Evolutionary conservation across 2,888 invertebrate species (phyloP), one percentile per base, ranked within the genome.

Genomic region (Eledona agricola): DNA sequence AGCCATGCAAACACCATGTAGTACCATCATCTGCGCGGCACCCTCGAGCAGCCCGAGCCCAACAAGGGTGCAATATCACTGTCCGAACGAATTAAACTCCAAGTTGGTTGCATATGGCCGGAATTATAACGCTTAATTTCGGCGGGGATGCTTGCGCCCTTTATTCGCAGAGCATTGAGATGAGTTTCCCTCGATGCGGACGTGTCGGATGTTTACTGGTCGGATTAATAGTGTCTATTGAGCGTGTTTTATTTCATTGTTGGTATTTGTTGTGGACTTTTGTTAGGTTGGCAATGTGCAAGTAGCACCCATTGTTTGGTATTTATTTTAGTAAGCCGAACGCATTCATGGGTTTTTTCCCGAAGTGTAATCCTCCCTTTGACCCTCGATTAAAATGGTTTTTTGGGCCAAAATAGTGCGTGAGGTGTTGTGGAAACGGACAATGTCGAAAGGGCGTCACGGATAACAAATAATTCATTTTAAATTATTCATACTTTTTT

Each of bases 161-260:
- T 57, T 57, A 59, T 45, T 46, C 47, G 37, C 45, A n/a, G 12
- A 7, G 9, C 32, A 49, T 63, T 53, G 56, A 57, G 66, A 22
- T 35, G 42, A 53, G 35, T 57, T 60, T 65, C 47, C 51, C 55
- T 52, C 28, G 47, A 34, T 32, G 46, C n/a, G 43, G 57, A 73
- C 70, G 72, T 72, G 73, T 72, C 69, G 70, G 70, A 71, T 72
- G 73, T 74, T 73, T 73, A 71, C 68, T 68, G 72, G 72, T 70
- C 63, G 76, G 74, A 74, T 75, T 75, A 74, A 72, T 72, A 68
- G 65, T 75, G 72, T 77, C 77, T 76, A 77, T 77, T 76, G 77
- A 77, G 76, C 77, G 76, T 76, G 74, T 74, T 74, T 75, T 74
- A 75, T 74, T 76, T 74, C 73, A 75, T 76, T 76, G 76, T 77